phyloP scores from a whole-genome alignment of 92 coral and sea anemone genomes.

The Umimayanthus kanabou region DNA sequence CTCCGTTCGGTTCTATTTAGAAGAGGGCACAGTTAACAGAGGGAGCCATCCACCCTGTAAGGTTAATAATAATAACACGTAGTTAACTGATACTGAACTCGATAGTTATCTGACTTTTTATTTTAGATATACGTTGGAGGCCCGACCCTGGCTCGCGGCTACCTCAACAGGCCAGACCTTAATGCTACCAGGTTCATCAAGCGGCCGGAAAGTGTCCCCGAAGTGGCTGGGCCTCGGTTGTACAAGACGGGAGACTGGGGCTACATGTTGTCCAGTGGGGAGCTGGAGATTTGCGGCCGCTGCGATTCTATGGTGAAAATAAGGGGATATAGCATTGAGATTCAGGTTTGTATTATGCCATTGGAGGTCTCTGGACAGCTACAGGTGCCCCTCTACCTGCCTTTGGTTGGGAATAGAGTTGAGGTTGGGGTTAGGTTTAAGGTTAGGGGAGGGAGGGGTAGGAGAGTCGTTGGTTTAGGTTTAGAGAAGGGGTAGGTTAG shows the following conservation, averaged over 20 bases:
- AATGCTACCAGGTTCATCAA: conserved; percentile 72
- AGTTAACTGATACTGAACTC: neutral
- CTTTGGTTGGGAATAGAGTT: too few relatives aligned
- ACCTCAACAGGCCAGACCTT: conserved; percentile 87
- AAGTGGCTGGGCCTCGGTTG: conserved; percentile 66
- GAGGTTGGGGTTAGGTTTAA: too few relatives aligned
- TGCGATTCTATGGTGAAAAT: conserved; percentile 93
- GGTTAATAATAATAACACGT: too few relatives aligned
- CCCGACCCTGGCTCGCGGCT: conserved; percentile 85
- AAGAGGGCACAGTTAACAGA: too few relatives aligned
- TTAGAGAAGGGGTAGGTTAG: too few relatives aligned
- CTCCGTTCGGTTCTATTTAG: too few relatives aligned
- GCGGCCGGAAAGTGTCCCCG: conserved; percentile 64
- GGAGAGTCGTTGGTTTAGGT: too few relatives aligned
- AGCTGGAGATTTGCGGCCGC: conserved; percentile 86
- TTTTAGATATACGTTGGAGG: conserved; percentile 87
- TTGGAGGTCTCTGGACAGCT: too few relatives aligned
- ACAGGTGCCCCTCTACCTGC: too few relatives aligned
- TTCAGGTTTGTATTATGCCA: conserved; percentile 51
- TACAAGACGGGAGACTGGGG: conserved; percentile 95
- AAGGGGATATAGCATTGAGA: conserved; percentile 89
- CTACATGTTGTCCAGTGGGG: conserved; percentile 74
- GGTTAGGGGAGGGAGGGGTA: too few relatives aligned
- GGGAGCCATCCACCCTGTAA: too few relatives aligned
- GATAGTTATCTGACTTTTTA: neutral